These are phyloP conservation scores for Thymelicus lineola DNA, from an alignment of 2,888 invertebrate genomes.

Conservation along the genomic window DNA sequence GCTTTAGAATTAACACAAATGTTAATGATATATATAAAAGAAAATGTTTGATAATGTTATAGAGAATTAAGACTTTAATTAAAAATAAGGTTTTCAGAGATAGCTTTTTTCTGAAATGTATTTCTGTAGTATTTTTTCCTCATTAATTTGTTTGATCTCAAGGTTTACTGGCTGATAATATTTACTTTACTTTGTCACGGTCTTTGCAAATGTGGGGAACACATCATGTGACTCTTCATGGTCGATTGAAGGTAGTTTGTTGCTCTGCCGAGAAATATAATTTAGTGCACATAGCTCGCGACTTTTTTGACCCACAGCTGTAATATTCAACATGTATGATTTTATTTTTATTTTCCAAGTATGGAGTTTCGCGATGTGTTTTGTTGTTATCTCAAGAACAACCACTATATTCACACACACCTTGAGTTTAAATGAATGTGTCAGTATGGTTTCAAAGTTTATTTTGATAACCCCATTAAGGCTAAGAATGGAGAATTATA, in stretches of 20 bases:
- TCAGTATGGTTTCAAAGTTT: too few relatives aligned
- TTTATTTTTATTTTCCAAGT: slow-evolving; percentile 19
- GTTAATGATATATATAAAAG: too few relatives aligned
- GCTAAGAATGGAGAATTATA: too few relatives aligned
- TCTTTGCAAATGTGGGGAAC: slow-evolving; percentile 67
- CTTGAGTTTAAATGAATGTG: too few relatives aligned
- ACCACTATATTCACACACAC: neutral
- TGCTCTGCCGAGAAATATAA: slow-evolving; percentile 34
- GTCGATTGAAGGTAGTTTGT: slow-evolving; percentile 40
- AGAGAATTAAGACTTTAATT: too few relatives aligned
- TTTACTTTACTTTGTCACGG: slow-evolving; percentile 62
- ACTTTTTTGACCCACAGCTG: slow-evolving; percentile 33
- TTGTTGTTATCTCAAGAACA: slow-evolving; percentile 9
- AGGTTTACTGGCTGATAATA: slow-evolving; percentile 62
- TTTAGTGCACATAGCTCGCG: slow-evolving; percentile 42
- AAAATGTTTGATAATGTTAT: too few relatives aligned
- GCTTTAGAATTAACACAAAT: too few relatives aligned
- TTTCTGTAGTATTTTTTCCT: slow-evolving; percentile 39
- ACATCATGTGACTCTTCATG: slow-evolving; percentile 60
- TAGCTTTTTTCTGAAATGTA: neutral
- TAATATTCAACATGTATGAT: slow-evolving; percentile 39
- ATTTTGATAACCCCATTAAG: too few relatives aligned
- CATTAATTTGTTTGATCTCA: slow-evolving; percentile 46
- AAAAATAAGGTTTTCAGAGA: too few relatives aligned
- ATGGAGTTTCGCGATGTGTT: slow-evolving; percentile 17